These are phyloP conservation scores for Loriculus beryllinus DNA, from an alignment of 2,797 vertebrate genomes.

Conservation along the genomic window DNA sequence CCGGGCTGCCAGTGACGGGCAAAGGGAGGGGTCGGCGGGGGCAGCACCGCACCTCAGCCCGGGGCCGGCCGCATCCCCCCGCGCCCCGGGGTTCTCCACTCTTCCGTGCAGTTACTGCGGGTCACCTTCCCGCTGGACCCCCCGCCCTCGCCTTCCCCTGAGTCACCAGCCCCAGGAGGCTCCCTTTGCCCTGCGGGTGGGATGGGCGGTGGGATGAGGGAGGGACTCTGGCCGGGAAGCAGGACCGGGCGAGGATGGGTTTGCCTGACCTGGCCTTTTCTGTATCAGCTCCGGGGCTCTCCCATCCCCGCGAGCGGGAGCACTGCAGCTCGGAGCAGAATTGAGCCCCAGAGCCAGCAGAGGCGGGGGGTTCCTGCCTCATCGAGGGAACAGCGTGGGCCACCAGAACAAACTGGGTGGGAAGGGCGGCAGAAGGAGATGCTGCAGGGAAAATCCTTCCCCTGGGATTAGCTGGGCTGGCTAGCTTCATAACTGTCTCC, in stretches of 20 bases:
- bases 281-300: neutral
- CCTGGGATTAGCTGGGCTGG: neutral
- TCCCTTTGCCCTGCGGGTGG: neutral
- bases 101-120: neutral
- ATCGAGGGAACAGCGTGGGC: neutral
- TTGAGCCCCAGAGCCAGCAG: neutral
- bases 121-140: conserved; percentile 9
- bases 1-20: neutral
- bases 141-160: neutral
- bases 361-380: neutral
- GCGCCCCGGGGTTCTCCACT: neutral
- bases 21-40: neutral
- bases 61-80: neutral
- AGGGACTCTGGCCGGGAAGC: neutral
- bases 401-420: neutral
- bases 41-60: neutral
- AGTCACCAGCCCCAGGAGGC: neutral
- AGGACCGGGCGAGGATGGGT: neutral
- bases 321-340: neutral
- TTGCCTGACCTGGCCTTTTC: neutral
- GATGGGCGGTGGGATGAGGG: neutral
- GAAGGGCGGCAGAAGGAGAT: neutral
- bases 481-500: neutral
- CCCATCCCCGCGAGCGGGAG: neutral
- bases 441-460: neutral